Conservation (phyloP, 2,888 invertebrate genomes). For the Ecliptopera silaceata region DNA sequence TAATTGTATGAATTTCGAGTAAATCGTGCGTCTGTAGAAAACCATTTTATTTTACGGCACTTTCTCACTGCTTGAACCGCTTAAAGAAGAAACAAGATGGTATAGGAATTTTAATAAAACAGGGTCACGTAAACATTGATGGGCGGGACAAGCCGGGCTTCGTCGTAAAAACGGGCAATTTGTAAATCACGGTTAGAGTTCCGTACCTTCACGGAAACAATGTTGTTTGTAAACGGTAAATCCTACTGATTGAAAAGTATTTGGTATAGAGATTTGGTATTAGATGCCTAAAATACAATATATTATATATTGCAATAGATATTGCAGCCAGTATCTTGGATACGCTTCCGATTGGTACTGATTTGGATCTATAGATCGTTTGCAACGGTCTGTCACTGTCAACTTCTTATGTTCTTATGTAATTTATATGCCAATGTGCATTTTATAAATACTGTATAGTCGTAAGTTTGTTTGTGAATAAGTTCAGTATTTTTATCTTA, state of each 20-base stretch:
- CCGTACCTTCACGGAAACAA: slow-evolving; percentile 10
- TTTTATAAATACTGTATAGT: no score
- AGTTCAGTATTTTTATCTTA: no score
- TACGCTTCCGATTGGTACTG: no score
- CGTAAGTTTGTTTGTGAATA: no score
- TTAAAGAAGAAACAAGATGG: slow-evolving; percentile 32
- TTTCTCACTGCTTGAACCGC: background rate
- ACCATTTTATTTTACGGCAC: background rate
- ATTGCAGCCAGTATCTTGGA: no score
- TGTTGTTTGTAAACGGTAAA: slow-evolving; percentile 5
- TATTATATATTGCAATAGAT: no score
- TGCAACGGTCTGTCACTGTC: no score
- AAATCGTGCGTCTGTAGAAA: no score
- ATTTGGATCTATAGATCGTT: no score
- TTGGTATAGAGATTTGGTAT: background rate
- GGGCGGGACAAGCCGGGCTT: slow-evolving; percentile 38
- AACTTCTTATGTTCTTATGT: no score
- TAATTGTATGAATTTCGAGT: no score
- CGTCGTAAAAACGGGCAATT: slow-evolving; percentile 25
- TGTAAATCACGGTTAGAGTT: slow-evolving; percentile 24
- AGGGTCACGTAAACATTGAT: slow-evolving; percentile 75
- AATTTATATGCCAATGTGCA: no score
- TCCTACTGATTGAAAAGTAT: slow-evolving; percentile 12
- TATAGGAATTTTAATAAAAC: slow-evolving; percentile 75
- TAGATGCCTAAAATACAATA: background rate